These are phyloP conservation scores for Zonotrichia leucophrys DNA, from an alignment of 2,113 vertebrate species.

Conservation along the genomic window DNA sequence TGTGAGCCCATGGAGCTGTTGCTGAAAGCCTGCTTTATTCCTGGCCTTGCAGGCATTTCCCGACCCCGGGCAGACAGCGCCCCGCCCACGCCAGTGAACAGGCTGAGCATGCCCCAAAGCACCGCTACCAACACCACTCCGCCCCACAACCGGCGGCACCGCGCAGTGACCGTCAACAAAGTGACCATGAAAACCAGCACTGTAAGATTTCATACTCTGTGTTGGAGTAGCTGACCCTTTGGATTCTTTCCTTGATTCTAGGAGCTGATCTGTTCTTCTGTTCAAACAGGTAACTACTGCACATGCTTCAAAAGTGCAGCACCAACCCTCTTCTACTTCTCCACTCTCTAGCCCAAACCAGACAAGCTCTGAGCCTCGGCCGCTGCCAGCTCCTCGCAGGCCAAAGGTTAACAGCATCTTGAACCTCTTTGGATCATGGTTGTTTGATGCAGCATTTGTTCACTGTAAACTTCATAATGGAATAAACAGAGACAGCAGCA, in stretches of 20 bases:
- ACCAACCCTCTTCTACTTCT: slow-evolving; percentile 86
- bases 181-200: slow-evolving; percentile 88
- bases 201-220: slow-evolving; percentile 72
- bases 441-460: slow-evolving; percentile 94
- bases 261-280: slow-evolving; percentile 30
- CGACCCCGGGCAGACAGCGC: slow-evolving; percentile 91
- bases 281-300: slow-evolving; percentile 78
- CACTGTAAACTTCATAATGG: slow-evolving; percentile 97
- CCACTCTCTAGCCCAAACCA: slow-evolving; percentile 93
- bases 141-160: slow-evolving; percentile 88
- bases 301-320: slow-evolving; percentile 87
- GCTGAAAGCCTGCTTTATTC: neutral
- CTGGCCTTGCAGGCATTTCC: slow-evolving; percentile 82
- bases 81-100: slow-evolving; percentile 91
- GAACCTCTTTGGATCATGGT: slow-evolving; percentile 96
- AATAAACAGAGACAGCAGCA: slow-evolving; percentile 92
- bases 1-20: neutral
- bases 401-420: slow-evolving; percentile 98
- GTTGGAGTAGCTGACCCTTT: neutral
- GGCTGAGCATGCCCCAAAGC: slow-evolving; percentile 90
- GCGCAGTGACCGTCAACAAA: slow-evolving; percentile 88
- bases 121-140: slow-evolving; percentile 89
- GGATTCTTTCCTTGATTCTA: neutral
- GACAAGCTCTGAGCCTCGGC: slow-evolving; percentile 89
- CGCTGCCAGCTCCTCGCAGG: slow-evolving; percentile 88